Evolutionary conservation across 2,113 vertebrate species (phyloP).

Genomic region (Myotis yumanensis): DNA sequence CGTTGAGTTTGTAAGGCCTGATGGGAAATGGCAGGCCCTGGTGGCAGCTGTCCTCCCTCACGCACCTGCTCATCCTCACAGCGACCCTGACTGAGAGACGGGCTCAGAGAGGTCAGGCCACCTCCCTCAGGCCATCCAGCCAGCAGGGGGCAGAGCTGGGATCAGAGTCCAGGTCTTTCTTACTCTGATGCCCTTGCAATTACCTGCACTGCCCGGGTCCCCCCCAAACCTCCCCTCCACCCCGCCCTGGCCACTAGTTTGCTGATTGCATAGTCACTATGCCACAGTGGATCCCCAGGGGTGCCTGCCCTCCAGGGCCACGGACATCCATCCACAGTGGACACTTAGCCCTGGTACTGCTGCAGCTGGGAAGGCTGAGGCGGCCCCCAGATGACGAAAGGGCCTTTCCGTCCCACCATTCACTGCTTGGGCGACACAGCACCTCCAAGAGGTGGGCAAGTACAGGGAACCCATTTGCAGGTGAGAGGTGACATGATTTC

Average conservation of each 20-base stretch:
- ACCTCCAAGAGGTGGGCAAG: neutral
- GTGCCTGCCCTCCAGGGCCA: neutral
- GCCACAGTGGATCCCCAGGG: too few species aligned
- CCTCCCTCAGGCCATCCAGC: neutral
- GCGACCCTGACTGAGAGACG: neutral
- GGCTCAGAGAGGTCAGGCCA: neutral
- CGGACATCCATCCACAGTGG: neutral
- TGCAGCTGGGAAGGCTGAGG: neutral
- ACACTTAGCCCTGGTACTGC: neutral
- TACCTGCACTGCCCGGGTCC: neutral
- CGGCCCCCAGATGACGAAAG: neutral
- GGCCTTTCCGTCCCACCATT: neutral
- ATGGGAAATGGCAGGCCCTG: neutral
- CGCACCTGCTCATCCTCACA: neutral
- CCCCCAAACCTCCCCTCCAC: neutral
- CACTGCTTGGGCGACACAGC: neutral
- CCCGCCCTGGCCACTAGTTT: neutral
- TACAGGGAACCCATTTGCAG: conserved; percentile 3
- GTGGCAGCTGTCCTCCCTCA: neutral
- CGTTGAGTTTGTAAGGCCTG: neutral
- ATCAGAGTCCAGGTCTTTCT: neutral
- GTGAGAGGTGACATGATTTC: neutral
- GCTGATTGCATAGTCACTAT: neutral
- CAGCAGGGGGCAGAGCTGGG: neutral
- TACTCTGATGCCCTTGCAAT: neutral